phyloP scores from a whole-genome alignment of 1,140 invertebrate species.

The Panagrolaimus sp. region DNA sequence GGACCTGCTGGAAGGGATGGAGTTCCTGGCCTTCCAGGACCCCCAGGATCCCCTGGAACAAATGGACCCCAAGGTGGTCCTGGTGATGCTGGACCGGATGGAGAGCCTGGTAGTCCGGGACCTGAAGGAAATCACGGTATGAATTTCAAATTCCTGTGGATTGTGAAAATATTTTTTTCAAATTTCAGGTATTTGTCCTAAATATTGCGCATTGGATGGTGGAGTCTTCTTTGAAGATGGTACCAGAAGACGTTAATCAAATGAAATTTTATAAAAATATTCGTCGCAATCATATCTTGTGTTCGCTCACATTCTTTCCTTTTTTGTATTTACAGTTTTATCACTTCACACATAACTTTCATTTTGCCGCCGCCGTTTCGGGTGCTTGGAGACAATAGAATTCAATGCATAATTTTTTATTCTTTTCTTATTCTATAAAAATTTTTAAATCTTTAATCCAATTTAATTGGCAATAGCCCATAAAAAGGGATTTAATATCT shows the following conservation, averaged over 20 bases:
- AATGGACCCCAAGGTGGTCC: conserved; percentile 42
- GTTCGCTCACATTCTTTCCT: not conserved
- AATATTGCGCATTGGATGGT: conserved; percentile 22
- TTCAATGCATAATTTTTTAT: no score
- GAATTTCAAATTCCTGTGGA: no score
- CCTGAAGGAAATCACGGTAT: conserved; percentile 24
- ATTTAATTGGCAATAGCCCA: no score
- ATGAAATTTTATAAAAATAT: no score
- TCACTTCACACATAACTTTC: not conserved
- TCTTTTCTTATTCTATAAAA: no score
- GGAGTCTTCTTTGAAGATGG: conserved; percentile 20
- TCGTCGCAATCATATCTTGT: not conserved
- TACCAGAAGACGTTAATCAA: conserved; percentile 23
- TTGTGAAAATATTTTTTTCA: not conserved
- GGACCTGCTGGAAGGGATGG: conserved; percentile 33
- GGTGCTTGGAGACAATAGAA: conserved; percentile 14
- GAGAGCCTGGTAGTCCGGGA: conserved; percentile 47
- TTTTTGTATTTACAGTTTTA: not conserved
- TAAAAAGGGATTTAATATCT: no score
- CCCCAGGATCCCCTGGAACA: conserved; percentile 10
- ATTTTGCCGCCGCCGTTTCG: conserved; percentile 4
- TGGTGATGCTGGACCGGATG: conserved; percentile 33
- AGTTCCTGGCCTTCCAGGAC: not conserved
- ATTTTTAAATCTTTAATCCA: no score
- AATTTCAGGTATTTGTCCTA: conserved; percentile 26